phyloP scores from a whole-genome alignment of 1,140 invertebrate species.

The Thalassaphorura encarpata region DNA sequence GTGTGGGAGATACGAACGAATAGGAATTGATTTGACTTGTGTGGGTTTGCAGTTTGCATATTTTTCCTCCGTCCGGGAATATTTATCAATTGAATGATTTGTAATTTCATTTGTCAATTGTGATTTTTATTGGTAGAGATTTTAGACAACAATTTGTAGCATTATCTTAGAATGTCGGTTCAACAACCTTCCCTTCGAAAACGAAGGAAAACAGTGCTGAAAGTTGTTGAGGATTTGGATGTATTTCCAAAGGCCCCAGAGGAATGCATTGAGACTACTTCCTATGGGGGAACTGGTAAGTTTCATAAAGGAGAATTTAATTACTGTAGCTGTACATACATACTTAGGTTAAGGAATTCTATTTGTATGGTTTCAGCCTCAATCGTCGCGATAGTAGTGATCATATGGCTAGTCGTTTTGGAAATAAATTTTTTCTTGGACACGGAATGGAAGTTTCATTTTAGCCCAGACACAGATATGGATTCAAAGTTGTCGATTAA shows the following conservation, averaged over 20 bases:
- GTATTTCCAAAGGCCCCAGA: slow-evolving; percentile 82
- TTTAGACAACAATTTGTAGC: too few species aligned
- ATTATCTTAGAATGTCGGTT: too few species aligned
- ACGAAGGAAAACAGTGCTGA: slow-evolving; percentile 38
- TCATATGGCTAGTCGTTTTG: slow-evolving; percentile 65
- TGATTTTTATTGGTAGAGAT: too few species aligned
- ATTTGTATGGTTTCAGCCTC: slow-evolving; percentile 57
- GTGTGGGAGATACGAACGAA: too few species aligned
- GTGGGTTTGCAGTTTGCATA: too few species aligned
- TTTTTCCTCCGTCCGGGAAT: too few species aligned
- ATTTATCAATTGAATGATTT: too few species aligned
- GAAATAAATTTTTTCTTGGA: slow-evolving; percentile 77
- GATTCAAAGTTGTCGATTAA: slow-evolving; percentile 83
- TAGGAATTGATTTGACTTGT: too few species aligned
- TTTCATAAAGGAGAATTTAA: slow-evolving; percentile 12
- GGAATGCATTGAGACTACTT: slow-evolving; percentile 67
- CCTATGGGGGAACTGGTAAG: slow-evolving; percentile 69
- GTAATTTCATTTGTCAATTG: too few species aligned
- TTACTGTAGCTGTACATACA: background rate
- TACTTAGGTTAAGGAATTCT: too few species aligned
- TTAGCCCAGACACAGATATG: slow-evolving; percentile 78
- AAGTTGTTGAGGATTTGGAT: slow-evolving; percentile 72
- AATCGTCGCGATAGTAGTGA: slow-evolving; percentile 65
- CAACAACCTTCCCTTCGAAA: too few species aligned
- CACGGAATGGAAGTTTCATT: slow-evolving; percentile 73